These are phyloP conservation scores for Proteles cristata DNA, from an alignment of 2,113 vertebrate species.

Conservation along the genomic window DNA sequence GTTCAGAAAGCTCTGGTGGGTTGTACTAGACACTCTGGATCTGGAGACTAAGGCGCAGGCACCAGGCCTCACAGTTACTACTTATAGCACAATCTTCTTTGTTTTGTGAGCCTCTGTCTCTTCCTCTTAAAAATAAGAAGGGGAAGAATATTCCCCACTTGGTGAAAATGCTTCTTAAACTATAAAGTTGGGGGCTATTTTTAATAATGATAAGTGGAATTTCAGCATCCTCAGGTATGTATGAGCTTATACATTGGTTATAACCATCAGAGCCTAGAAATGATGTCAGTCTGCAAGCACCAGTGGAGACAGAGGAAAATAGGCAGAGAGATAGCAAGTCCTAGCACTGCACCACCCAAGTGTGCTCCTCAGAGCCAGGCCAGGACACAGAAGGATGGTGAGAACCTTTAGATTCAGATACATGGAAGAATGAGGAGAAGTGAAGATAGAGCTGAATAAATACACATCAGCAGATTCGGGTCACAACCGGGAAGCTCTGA, in stretches of 20 bases:
- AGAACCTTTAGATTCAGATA: not conserved
- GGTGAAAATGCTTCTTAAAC: not conserved
- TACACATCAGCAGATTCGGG: not conserved
- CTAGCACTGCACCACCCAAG: not conserved
- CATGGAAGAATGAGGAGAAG: not conserved
- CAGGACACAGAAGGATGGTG: not conserved
- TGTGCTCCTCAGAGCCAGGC: not conserved
- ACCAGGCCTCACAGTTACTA: not conserved
- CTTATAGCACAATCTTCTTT: not conserved
- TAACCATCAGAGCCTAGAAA: not conserved
- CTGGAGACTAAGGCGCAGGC: not conserved
- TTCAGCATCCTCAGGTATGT: not conserved
- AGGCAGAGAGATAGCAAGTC: not conserved
- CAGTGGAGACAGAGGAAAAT: not conserved
- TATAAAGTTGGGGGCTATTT: not conserved
- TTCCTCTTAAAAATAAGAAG: conserved; percentile 15
- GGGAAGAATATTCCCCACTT: not conserved
- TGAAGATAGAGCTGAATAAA: not conserved
- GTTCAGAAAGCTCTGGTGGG: not conserved
- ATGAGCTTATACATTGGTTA: not conserved
- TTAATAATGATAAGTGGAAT: not conserved
- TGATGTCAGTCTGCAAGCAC: not conserved
- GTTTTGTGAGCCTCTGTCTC: conserved; percentile 9
- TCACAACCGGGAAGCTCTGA: not conserved
- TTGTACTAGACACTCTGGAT: not conserved